Conservation (phyloP, 64 coral and sea anemone genomes). For the Pocillopora damicornis region DNA sequence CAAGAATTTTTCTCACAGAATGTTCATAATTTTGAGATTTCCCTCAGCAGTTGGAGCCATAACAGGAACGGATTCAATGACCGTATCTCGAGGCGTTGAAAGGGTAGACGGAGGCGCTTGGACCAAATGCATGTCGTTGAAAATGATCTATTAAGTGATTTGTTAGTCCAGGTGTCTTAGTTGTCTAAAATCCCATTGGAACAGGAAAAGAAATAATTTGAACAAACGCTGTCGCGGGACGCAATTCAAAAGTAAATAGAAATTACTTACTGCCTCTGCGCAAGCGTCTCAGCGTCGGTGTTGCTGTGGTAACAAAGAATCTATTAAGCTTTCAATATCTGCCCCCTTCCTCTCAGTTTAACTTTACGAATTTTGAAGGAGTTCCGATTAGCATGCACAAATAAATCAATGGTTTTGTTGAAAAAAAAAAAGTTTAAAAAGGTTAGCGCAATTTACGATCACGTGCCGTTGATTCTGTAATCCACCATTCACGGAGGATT, state of each 20-base stretch:
- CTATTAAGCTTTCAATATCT: no score
- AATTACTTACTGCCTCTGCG: background rate
- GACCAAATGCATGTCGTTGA: constrained; percentile 68
- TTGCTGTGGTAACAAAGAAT: background rate
- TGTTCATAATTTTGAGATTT: constrained; percentile 79
- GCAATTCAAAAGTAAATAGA: background rate
- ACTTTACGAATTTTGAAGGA: no score
- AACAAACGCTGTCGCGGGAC: background rate
- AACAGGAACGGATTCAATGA: constrained; percentile 4
- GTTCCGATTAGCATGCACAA: no score
- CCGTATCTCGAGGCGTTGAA: constrained; percentile 49
- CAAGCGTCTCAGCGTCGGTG: background rate
- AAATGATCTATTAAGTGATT: constrained; percentile 26
- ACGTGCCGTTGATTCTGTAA: no score
- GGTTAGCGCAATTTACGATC: no score
- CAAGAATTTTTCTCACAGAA: constrained; percentile 60
- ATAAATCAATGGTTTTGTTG: no score
- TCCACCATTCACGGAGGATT: no score
- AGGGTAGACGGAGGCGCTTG: constrained; percentile 57
- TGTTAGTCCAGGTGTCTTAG: constrained; percentile 43
- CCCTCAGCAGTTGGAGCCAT: constrained; percentile 75
- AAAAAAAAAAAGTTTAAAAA: no score
- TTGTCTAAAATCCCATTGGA: constrained; percentile 20
- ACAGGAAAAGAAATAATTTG: background rate
- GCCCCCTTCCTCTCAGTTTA: no score